Conservation (phyloP, 2,113 vertebrate genomes). For the Acanthochromis polyacanthus region DNA sequence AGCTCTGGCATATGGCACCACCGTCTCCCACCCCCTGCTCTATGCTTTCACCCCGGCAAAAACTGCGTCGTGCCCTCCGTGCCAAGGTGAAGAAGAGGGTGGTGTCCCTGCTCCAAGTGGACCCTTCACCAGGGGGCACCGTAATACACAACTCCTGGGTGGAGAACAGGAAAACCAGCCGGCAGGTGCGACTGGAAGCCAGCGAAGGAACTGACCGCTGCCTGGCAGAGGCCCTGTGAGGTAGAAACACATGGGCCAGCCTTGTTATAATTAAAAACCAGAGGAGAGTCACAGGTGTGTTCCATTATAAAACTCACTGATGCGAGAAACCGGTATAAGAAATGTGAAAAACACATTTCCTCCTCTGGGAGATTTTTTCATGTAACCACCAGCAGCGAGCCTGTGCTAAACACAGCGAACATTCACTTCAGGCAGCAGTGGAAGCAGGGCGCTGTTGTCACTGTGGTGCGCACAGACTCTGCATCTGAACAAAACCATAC, state of each 20-base stretch:
- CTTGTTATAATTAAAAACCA: conserved; percentile 38
- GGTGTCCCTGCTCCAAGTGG: conserved; percentile 86
- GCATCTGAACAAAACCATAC: conserved; percentile 27
- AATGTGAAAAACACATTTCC: conserved; percentile 53
- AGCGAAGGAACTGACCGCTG: conserved; percentile 85
- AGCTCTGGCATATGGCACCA: conserved; percentile 85
- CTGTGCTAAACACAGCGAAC: conserved; percentile 12
- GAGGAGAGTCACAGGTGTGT: conserved; percentile 47
- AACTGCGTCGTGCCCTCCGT: conserved; percentile 84
- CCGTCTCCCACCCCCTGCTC: conserved; percentile 85
- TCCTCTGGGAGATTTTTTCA: conserved; percentile 60
- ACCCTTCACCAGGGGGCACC: conserved; percentile 80
- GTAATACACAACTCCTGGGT: conserved; percentile 85
- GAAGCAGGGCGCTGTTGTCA: conserved; percentile 22
- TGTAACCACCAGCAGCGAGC: conserved; percentile 51
- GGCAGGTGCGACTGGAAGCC: conserved; percentile 77
- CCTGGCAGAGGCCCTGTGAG: conserved; percentile 84
- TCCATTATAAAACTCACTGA: conserved; percentile 45
- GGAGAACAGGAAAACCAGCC: conserved; percentile 78
- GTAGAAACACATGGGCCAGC: conserved; percentile 30
- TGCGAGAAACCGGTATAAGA: conserved; percentile 36
- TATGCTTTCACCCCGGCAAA: conserved; percentile 87
- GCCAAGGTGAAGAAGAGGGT: conserved; percentile 85
- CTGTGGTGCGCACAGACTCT: background rate
- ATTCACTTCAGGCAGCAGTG: conserved; percentile 37